A percentile compares a stretch with the other conserved stretches of the same genome.
phyloP scores from a whole-genome alignment of 2,113 vertebrate genomes.

The Shinisaurus crocodilurus region DNA sequence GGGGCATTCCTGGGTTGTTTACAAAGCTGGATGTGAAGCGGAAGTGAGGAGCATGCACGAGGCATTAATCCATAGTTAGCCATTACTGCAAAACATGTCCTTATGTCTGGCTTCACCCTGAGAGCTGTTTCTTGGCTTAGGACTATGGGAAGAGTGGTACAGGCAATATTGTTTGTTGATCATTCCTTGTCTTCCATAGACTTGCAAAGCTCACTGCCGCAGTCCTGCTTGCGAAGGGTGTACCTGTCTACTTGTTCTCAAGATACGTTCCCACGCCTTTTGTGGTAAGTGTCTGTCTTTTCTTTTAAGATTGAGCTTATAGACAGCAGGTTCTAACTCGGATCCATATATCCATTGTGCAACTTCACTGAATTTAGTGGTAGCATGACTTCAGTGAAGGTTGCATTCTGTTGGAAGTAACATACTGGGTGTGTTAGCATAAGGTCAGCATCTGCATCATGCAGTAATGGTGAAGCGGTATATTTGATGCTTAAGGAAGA shows the following conservation, averaged over 20 bases:
- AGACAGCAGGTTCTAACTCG: not conserved
- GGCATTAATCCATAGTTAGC: too few relatives aligned
- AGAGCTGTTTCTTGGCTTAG: not conserved
- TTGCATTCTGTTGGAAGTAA: not conserved
- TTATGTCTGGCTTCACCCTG: not conserved
- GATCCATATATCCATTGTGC: not conserved
- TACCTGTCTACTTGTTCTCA: slow-evolving; percentile 92
- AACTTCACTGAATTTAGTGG: not conserved
- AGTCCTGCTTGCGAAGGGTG: slow-evolving; percentile 86
- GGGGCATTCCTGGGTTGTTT: too few relatives aligned
- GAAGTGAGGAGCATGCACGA: too few relatives aligned
- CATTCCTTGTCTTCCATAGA: slow-evolving; percentile 67
- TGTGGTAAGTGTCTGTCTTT: slow-evolving; percentile 84
- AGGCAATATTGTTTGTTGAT: not conserved
- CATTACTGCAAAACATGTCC: too few relatives aligned
- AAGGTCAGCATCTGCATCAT: not conserved
- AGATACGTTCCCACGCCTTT: slow-evolving; percentile 93
- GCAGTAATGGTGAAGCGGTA: not conserved
- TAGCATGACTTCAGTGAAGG: not conserved
- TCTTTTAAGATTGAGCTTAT: accelerated
- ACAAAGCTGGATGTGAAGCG: too few relatives aligned
- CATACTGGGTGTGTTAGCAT: not conserved
- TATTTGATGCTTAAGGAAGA: not conserved
- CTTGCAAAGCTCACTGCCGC: slow-evolving; percentile 90
- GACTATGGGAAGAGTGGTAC: not conserved